Evolutionary conservation across 2,113 vertebrate species (phyloP), one percentile per base, ranked within the genome.

Genomic region (Psettodes erumei): DNA sequence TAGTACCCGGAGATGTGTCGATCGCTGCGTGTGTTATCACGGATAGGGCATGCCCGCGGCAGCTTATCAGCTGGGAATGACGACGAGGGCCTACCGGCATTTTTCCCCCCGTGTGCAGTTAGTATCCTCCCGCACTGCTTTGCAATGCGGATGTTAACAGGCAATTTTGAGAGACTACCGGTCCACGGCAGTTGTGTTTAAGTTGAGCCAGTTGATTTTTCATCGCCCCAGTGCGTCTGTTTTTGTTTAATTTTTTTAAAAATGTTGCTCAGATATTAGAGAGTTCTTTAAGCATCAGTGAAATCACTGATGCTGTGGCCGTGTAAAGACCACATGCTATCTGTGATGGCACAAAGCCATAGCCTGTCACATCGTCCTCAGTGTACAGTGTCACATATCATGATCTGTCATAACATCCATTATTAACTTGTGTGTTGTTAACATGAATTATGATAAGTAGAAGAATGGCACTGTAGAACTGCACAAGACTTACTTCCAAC

Each of bases 31-130:
- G 3, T 69, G n/a, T 42, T 1, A 19, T 47, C 48, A 21, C 16
- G 55, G 59, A 42, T 37, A 58, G 33, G 23, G n/a, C 60, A 62
- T 6, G 58, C 35, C 38, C 25, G 58, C 16, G 56, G 51, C 3
- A 18, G 43, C n/a, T 84, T 88, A 69, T 82, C 67, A 78, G 66
- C 78, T 42, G 85, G 77, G 71, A 70, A 63, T 75, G 87, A 83
- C 84, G 90, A 73, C 51, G 38, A 71, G 81, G 93, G 96, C 96
- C 96, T 96, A 96, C 96, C 93, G 95, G 94, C 93, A 56, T 90
- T 91, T 48, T 92, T 87, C 69, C 30, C 9, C n/a, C n/a, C n/a
- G 70, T 77, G 45, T 68, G 63, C 64, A 63, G n/a, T n/a, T n/a
- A n/a, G 66, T 11, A 77, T 86, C 85, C 64, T 82, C 65, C 66